phyloP scores from a whole-genome alignment of 2,888 invertebrate species.

The Phytoseiulus persimilis region DNA sequence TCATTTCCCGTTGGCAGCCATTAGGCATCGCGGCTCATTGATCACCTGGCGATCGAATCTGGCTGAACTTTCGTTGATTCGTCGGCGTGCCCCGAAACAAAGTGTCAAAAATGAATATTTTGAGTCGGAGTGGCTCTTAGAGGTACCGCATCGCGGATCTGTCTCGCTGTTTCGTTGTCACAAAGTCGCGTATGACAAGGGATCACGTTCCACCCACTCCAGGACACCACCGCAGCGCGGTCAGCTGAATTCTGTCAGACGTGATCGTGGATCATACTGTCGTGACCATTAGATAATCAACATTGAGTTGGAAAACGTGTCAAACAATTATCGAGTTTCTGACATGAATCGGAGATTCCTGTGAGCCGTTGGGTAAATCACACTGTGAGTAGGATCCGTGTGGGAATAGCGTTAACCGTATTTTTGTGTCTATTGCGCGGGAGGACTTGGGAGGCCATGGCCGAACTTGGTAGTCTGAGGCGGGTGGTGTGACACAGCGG shows the following conservation, averaged over 20 bases:
- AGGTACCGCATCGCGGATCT: no score
- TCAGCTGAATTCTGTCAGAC: background rate
- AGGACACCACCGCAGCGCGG: background rate
- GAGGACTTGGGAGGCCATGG: background rate
- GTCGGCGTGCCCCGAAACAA: no score
- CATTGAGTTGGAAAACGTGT: background rate
- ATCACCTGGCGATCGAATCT: no score
- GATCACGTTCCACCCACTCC: conserved; percentile 40
- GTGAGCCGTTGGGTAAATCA: background rate
- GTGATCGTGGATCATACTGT: background rate
- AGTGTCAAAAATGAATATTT: no score
- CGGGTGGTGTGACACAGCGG: background rate
- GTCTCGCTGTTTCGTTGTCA: no score
- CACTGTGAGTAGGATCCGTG: background rate
- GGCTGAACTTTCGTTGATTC: no score
- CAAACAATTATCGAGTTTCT: background rate
- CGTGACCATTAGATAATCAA: background rate
- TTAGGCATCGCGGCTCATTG: no score
- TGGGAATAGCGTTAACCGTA: background rate
- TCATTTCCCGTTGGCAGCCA: no score
- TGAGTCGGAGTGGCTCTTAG: no score
- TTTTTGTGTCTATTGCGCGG: background rate
- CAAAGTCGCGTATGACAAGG: no score
- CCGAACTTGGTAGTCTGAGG: background rate
- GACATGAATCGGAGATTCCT: background rate